Evolutionary conservation across 2,797 vertebrate species (phyloP).

Genomic region (Anas bernieri): DNA sequence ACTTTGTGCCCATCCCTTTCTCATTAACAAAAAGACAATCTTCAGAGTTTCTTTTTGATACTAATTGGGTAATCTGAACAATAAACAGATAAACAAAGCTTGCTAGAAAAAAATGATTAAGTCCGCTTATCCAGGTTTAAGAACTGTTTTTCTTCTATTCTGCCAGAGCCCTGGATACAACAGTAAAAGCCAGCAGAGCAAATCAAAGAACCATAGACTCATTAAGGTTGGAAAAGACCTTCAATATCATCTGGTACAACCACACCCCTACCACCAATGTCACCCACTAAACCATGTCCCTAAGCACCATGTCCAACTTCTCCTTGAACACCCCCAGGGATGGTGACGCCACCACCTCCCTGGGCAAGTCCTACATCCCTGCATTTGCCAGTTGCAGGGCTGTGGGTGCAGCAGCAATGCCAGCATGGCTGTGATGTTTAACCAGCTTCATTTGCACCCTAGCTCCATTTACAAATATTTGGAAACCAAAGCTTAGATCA

Average conservation of each 20-base stretch:
- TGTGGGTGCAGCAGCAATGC: background rate
- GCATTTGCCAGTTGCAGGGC: background rate
- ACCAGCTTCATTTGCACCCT: background rate
- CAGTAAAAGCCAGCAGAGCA: background rate
- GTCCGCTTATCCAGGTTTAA: background rate
- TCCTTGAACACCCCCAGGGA: too few relatives aligned
- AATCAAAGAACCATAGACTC: background rate
- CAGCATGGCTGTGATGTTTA: background rate
- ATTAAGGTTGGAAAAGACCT: too few relatives aligned
- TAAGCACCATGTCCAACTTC: rapidly evolving
- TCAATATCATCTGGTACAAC: rapidly evolving
- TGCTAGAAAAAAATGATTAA: background rate
- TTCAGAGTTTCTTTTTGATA: background rate
- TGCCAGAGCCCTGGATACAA: background rate
- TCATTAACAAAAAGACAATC: background rate
- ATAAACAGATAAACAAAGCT: background rate
- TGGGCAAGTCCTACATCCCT: background rate
- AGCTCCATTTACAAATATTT: background rate
- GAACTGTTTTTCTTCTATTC: background rate
- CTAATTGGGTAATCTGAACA: background rate
- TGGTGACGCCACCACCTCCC: rapidly evolving
- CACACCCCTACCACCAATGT: too few relatives aligned
- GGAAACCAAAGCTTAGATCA: background rate
- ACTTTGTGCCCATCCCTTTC: background rate
- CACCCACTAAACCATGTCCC: too few relatives aligned